Evolutionary conservation across 2,888 invertebrate species (phyloP).

Genomic region (Diarsia dahlii): DNA sequence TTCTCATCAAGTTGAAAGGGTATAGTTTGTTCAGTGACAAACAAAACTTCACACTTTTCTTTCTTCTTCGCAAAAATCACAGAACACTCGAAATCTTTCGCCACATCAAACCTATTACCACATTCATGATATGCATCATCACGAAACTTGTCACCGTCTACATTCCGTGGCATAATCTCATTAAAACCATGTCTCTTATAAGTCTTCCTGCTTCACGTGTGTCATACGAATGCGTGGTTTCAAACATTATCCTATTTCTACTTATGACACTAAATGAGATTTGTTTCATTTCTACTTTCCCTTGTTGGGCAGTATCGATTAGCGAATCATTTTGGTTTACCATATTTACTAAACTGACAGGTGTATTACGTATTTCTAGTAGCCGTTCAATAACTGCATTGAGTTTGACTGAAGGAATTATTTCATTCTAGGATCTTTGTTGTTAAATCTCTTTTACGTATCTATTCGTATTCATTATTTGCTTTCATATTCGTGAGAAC

Average conservation of each 20-base stretch:
- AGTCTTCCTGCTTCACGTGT: constrained; percentile 72
- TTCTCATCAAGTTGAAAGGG: background rate
- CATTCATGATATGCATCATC: constrained; percentile 50
- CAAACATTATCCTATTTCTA: constrained; percentile 39
- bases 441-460: background rate
- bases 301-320: constrained; percentile 7
- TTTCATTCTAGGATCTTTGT: background rate
- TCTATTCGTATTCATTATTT: background rate
- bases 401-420: background rate
- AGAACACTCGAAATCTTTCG: background rate
- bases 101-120: constrained; percentile 15
- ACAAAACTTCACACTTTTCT: background rate
- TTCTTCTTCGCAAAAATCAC: background rate
- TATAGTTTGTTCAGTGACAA: no score
- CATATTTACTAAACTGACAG: background rate
- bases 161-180: constrained; percentile 69
- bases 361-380: background rate
- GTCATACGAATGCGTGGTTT: constrained; percentile 20
- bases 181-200: constrained; percentile 70
- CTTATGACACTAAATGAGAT: constrained; percentile 46
- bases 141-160: constrained; percentile 61
- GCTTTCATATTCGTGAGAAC: background rate
- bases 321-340: background rate
- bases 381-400: background rate
- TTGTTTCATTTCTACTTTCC: constrained; percentile 39